Evolutionary conservation across 1,140 invertebrate genomes (phyloP).

Genomic region (Phymastichus coffea): DNA sequence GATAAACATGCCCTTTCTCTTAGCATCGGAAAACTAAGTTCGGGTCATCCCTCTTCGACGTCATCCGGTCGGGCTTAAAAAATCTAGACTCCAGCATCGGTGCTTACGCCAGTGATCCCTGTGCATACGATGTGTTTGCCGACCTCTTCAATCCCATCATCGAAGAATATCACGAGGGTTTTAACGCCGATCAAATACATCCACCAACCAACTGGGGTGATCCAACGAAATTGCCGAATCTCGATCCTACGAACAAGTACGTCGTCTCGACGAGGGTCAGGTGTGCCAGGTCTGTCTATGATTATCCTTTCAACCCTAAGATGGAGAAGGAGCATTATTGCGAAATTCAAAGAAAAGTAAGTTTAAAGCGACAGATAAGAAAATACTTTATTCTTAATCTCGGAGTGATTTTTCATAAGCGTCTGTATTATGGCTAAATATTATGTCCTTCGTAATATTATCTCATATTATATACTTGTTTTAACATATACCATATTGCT

Average conservation of each 20-base stretch:
- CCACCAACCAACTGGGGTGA: slow-evolving; percentile 71
- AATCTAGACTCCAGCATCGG: slow-evolving; percentile 66
- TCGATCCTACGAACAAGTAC: slow-evolving; percentile 71
- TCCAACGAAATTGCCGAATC: slow-evolving; percentile 63
- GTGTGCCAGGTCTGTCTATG: slow-evolving; percentile 68
- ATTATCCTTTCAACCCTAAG: slow-evolving; percentile 77
- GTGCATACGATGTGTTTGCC: slow-evolving; percentile 68
- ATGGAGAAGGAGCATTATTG: slow-evolving; percentile 68
- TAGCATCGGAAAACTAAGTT: too few relatives aligned
- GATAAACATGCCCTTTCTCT: too few relatives aligned
- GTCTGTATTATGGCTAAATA: too few relatives aligned
- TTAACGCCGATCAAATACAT: slow-evolving; percentile 65
- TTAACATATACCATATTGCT: not conserved
- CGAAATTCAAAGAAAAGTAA: slow-evolving; percentile 62
- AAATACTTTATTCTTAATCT: too few relatives aligned
- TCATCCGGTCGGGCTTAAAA: slow-evolving; percentile 67
- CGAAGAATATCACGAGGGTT: slow-evolving; percentile 71
- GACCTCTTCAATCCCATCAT: slow-evolving; percentile 77
- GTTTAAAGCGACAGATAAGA: slow-evolving; percentile 3
- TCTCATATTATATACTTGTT: too few relatives aligned
- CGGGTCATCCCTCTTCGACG: slow-evolving; percentile 68
- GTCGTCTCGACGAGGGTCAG: slow-evolving; percentile 76
- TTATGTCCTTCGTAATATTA: too few relatives aligned
- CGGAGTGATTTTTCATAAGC: too few relatives aligned
- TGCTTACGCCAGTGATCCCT: slow-evolving; percentile 73